These are phyloP conservation scores for Embiotoca jacksoni DNA, from an alignment of 2,113 vertebrate species.

Conservation along the genomic window DNA sequence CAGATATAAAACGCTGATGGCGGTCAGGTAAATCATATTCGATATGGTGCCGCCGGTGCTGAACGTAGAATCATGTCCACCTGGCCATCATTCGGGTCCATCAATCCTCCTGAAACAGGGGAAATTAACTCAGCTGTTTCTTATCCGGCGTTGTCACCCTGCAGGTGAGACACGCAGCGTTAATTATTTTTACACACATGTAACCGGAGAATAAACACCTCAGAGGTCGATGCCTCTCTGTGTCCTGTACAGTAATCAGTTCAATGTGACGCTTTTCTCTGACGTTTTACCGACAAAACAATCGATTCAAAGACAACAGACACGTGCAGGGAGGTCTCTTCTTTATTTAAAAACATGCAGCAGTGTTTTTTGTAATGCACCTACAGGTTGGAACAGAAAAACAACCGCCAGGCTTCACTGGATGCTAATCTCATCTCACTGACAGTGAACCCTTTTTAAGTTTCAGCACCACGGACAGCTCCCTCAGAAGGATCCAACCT, in stretches of 20 bases:
- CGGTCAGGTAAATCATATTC: slow-evolving; percentile 84
- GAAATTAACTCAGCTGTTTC: slow-evolving; percentile 26
- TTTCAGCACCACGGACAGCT: slow-evolving; percentile 81
- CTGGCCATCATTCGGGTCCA: slow-evolving; percentile 47
- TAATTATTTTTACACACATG: neutral
- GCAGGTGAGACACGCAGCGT: slow-evolving; percentile 32
- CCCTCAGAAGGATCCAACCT: slow-evolving; percentile 18
- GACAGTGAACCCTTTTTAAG: neutral
- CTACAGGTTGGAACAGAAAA: too few species aligned
- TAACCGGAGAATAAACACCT: too few species aligned
- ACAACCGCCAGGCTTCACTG: too few species aligned
- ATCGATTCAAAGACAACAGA: too few species aligned
- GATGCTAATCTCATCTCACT: too few species aligned
- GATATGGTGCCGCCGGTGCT: slow-evolving; percentile 73
- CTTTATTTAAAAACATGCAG: too few species aligned
- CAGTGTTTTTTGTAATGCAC: too few species aligned
- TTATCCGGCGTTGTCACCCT: slow-evolving; percentile 58
- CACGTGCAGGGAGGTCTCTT: too few species aligned
- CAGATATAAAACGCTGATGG: slow-evolving; percentile 83
- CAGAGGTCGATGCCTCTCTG: too few species aligned
- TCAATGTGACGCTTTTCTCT: too few species aligned
- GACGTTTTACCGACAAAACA: too few species aligned
- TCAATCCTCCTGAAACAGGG: slow-evolving; percentile 57
- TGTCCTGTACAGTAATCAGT: too few species aligned
- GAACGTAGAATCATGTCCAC: slow-evolving; percentile 76